phyloP scores from a whole-genome alignment of 2,888 invertebrate species.

The Rhaphigaster nebulosa region DNA sequence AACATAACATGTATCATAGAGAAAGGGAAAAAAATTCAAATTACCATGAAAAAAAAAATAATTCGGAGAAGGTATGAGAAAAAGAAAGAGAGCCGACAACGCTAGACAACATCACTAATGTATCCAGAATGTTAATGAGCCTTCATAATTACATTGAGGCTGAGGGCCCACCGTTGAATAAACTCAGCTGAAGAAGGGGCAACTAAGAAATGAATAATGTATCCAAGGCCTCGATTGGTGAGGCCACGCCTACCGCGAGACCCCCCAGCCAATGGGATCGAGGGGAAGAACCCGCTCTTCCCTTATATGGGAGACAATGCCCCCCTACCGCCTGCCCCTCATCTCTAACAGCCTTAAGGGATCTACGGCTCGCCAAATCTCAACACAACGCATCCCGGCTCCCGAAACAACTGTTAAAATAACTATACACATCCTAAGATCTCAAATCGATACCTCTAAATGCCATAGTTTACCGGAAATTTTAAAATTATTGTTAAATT shows the following conservation, averaged over 20 bases:
- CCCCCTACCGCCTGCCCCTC: slow-evolving; percentile 57
- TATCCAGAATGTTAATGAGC: slow-evolving; percentile 48
- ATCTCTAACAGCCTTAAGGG: slow-evolving; percentile 51
- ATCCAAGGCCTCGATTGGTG: slow-evolving; percentile 51
- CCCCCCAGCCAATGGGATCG: slow-evolving; percentile 61
- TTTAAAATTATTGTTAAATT: not conserved
- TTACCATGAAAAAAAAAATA: slow-evolving; percentile 14
- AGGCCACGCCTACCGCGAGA: slow-evolving; percentile 58
- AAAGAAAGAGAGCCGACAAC: not conserved
- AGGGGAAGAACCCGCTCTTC: slow-evolving; percentile 58
- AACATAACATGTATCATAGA: not conserved
- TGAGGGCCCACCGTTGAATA: slow-evolving; percentile 47
- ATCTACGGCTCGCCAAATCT: slow-evolving; percentile 40
- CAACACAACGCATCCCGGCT: slow-evolving; percentile 34
- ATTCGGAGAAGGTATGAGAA: not conserved
- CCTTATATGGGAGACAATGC: slow-evolving; percentile 64
- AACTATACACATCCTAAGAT: not conserved
- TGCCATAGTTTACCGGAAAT: not conserved
- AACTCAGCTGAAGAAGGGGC: slow-evolving; percentile 53
- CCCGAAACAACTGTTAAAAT: not conserved
- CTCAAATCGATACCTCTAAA: not conserved
- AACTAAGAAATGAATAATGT: slow-evolving; percentile 58
- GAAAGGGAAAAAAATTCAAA: not conserved
- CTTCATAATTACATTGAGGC: slow-evolving; percentile 52
- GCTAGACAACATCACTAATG: slow-evolving; percentile 41